A percentile compares a stretch with the other conserved stretches of the same genome.
Evolutionary conservation across 2,113 vertebrate genomes (phyloP).

Genomic region (Tamias sibiricus): DNA sequence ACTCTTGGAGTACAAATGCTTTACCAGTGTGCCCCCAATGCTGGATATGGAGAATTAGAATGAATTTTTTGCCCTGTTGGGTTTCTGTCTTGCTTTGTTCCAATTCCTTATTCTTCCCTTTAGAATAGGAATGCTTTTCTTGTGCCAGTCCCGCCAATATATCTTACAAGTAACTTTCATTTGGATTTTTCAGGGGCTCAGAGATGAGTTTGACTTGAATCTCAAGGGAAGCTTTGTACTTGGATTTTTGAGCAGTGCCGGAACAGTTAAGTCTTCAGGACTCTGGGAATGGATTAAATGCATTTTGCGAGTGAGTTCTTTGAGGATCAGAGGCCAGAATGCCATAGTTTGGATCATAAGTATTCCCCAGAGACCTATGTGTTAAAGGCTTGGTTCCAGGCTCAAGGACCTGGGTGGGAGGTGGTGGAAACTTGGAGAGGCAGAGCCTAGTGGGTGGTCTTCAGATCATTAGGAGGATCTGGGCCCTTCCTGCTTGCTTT

Average conservation of each 20-base stretch:
- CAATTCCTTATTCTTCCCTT: background rate
- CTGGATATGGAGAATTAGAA: background rate
- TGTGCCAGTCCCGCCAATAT: background rate
- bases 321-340: background rate
- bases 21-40: no score
- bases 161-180: background rate
- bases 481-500: background rate
- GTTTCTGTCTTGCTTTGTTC: background rate
- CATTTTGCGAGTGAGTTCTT: background rate
- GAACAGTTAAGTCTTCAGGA: no score
- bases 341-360: background rate
- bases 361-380: rapidly evolving
- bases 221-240: background rate
- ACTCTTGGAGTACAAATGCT: no score
- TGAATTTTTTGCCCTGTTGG: background rate
- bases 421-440: no score
- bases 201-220: background rate
- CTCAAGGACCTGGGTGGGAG: background rate
- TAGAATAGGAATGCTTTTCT: background rate
- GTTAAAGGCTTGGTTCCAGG: background rate
- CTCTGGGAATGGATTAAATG: background rate
- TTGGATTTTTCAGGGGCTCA: background rate
- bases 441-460: no score
- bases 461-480: background rate
- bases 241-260: background rate